Conservation (phyloP, 2,797 vertebrate genomes). For the Ctenopoma multispine region DNA sequence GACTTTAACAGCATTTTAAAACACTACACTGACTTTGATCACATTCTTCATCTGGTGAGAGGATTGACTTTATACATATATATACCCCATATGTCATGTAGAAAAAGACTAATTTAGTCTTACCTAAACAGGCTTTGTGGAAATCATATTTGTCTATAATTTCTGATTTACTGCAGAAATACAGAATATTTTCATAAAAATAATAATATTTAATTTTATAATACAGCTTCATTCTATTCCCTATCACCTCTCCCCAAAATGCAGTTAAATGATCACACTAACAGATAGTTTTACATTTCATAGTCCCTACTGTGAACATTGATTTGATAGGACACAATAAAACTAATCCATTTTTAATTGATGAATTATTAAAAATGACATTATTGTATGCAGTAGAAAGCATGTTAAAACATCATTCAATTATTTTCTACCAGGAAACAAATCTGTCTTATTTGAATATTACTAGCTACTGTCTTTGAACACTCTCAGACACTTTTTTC, state of each 20-base stretch:
- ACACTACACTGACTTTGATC: neutral
- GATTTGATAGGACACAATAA: neutral
- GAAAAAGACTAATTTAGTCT: neutral
- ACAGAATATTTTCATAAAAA: too few species aligned
- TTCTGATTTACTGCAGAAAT: too few species aligned
- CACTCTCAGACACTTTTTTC: too few species aligned
- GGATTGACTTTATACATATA: neutral
- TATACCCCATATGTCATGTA: neutral
- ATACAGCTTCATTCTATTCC: too few species aligned
- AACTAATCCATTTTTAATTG: neutral
- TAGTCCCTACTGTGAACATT: neutral
- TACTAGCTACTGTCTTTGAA: neutral
- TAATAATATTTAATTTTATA: too few species aligned
- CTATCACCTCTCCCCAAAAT: too few species aligned
- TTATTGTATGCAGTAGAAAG: neutral
- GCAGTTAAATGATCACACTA: too few species aligned
- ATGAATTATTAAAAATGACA: too few species aligned
- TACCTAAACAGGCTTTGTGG: neutral
- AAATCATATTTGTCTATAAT: neutral
- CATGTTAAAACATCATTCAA: neutral
- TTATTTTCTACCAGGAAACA: neutral
- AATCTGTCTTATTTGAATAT: neutral
- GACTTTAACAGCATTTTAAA: neutral
- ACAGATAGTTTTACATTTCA: neutral
- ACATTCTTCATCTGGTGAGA: neutral